phyloP scores from a whole-genome alignment of 2,797 vertebrate genomes.

The Myotis vivesi region DNA sequence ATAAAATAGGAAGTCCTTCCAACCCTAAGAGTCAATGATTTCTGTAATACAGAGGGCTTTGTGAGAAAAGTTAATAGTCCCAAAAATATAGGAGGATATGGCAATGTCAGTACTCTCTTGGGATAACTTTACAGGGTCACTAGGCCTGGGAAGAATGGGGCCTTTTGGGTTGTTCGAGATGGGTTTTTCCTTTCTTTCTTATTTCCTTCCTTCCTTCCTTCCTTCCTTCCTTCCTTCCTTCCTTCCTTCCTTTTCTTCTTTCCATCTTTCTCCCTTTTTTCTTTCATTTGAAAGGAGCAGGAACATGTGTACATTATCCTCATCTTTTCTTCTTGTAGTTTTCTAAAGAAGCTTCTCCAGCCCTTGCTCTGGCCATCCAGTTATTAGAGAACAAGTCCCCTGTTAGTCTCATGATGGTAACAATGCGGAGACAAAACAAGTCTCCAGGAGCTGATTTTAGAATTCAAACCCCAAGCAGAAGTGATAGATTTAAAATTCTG shows the following conservation, averaged over 20 bases:
- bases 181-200: background rate
- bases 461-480: conserved; percentile 67
- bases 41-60: background rate
- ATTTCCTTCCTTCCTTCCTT: background rate
- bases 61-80: background rate
- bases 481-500: conserved; percentile 75
- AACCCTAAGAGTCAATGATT: background rate
- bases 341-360: background rate
- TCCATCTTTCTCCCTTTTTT: background rate
- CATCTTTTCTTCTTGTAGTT: background rate
- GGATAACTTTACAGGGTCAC: background rate
- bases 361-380: accelerated
- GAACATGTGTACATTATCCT: background rate
- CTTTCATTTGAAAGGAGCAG: background rate
- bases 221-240: no score
- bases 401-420: background rate
- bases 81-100: background rate
- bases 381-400: background rate
- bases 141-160: background rate
- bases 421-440: background rate
- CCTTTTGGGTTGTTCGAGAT: background rate
- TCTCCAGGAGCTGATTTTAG: conserved; percentile 51
- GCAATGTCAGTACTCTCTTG: background rate
- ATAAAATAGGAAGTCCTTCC: background rate
- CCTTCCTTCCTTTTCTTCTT: no score